A percentile compares a stretch with the other conserved stretches of the same genome.
Evolutionary conservation across 2,113 vertebrate genomes (phyloP).

Genomic region (Phylloscopus trochilus): DNA sequence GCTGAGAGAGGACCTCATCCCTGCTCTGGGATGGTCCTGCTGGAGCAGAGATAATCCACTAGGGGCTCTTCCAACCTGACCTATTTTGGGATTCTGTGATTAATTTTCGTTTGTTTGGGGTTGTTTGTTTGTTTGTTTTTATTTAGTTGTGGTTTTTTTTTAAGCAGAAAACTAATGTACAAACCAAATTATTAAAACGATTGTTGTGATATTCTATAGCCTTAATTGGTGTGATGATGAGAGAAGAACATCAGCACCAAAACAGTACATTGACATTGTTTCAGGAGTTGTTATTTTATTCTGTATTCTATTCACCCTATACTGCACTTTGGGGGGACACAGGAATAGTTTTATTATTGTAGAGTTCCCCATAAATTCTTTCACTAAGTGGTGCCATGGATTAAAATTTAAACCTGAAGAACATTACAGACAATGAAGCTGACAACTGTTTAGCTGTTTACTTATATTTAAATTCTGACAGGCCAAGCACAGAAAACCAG

Average conservation of each 20-base stretch:
- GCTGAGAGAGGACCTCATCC: neutral
- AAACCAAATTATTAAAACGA: neutral
- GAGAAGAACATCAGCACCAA: neutral
- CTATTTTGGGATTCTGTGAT: no score
- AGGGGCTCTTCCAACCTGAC: no score
- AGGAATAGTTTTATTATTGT: neutral
- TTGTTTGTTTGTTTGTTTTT: neutral
- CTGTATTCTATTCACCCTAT: no score
- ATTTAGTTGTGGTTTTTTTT: neutral
- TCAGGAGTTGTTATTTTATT: neutral
- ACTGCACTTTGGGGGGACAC: rapidly evolving
- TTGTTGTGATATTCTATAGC: neutral
- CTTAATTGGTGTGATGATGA: neutral
- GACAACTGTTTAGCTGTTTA: neutral
- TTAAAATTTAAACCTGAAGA: neutral
- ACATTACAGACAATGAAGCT: neutral
- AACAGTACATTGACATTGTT: rapidly evolving
- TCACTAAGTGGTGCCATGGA: neutral
- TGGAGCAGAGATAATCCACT: neutral
- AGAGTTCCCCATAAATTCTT: neutral
- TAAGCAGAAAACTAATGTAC: neutral
- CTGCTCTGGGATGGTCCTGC: neutral
- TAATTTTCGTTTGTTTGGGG: no score
- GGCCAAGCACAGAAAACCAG: neutral
- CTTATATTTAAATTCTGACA: neutral